Conservation (phyloP, 2,888 invertebrate species). For the Eurytoma adleriae region DNA sequence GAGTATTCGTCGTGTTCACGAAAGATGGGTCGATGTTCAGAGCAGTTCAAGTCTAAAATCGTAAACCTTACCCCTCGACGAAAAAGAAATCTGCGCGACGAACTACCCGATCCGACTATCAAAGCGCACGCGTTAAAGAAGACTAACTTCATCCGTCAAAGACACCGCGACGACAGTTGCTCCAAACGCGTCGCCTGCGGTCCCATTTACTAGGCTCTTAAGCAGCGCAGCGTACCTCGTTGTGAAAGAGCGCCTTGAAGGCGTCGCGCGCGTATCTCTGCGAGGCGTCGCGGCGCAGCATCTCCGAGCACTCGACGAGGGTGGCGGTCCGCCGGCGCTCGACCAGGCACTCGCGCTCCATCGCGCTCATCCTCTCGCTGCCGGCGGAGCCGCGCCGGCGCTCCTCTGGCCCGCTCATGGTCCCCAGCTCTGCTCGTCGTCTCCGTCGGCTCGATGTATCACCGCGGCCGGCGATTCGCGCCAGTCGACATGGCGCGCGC, state of each 20-base stretch:
- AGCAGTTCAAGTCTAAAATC: too few relatives aligned
- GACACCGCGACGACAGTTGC: too few relatives aligned
- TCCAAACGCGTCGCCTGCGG: not conserved
- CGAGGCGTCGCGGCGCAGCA: constrained; percentile 80
- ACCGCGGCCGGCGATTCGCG: not conserved
- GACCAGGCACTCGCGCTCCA: constrained; percentile 84
- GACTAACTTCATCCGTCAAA: too few relatives aligned
- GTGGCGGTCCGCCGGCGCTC: constrained; percentile 80
- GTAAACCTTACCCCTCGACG: too few relatives aligned
- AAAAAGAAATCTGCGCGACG: too few relatives aligned
- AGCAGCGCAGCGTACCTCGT: too few relatives aligned
- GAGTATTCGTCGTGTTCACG: too few relatives aligned
- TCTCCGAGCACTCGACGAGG: constrained; percentile 82
- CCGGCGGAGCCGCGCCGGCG: not conserved
- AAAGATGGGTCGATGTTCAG: too few relatives aligned
- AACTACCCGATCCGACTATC: too few relatives aligned
- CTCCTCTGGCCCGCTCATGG: not conserved
- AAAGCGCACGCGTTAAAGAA: too few relatives aligned
- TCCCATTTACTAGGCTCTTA: too few relatives aligned
- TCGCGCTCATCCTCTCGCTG: constrained; percentile 78
- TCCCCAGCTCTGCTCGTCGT: not conserved
- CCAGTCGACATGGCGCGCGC: constrained; percentile 3
- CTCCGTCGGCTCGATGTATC: not conserved
- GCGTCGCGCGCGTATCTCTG: constrained; percentile 80
- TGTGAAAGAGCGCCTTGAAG: constrained; percentile 82